These are phyloP conservation scores for Chouioia cunea DNA, from an alignment of 2,888 invertebrate species.

Conservation along the genomic window DNA sequence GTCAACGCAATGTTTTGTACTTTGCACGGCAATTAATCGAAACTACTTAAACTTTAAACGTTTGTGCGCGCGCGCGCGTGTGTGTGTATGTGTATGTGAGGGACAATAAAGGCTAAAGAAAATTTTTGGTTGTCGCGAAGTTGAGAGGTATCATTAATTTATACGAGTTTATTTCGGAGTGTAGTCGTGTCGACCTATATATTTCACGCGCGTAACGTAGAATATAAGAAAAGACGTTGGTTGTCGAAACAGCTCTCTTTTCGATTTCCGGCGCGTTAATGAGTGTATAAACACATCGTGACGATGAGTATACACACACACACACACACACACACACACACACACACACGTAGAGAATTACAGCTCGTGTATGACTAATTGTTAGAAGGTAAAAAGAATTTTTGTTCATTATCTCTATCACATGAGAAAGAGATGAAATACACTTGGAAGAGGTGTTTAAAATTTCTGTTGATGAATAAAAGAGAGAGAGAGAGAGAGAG, in stretches of 20 bases:
- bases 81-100: neutral
- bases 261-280: neutral
- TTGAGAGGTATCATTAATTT: conserved; percentile 39
- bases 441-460: neutral
- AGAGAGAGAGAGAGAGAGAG: neutral
- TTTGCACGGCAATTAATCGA: no score
- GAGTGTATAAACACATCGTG: no score
- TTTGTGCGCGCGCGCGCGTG: no score
- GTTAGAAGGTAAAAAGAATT: neutral
- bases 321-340: neutral
- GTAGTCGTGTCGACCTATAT: conserved; percentile 37
- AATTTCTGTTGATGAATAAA: conserved; percentile 1
- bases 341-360: neutral
- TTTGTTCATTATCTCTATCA: no score
- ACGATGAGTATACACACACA: neutral
- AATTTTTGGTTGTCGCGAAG: conserved; percentile 20
- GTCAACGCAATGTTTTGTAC: no score
- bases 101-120: conserved; percentile 14
- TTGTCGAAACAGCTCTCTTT: neutral
- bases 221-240: no score
- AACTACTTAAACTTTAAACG: no score
- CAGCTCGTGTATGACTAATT: neutral
- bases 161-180: conserved; percentile 44
- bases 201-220: neutral
- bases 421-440: no score